Percentiles rank a stretch among this genome's conserved stretches.
Conservation (phyloP, 2,113 vertebrate species). For the Crotalus tigris region DNA sequence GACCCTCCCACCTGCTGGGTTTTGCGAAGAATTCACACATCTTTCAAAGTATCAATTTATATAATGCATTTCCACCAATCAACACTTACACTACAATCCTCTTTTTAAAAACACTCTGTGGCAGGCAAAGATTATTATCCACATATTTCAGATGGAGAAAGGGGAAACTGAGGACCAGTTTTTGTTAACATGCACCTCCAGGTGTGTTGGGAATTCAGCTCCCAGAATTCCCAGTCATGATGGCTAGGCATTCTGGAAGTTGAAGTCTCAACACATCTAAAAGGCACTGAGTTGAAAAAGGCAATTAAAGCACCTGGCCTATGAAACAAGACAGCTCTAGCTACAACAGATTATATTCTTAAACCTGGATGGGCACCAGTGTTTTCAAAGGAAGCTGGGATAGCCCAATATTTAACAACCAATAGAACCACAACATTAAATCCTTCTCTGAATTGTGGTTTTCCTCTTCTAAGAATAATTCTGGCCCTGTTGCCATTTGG, state of each 20-base stretch:
- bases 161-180: neutral
- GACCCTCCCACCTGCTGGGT: neutral
- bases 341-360: neutral
- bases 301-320: neutral
- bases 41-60: neutral
- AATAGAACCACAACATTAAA: no score
- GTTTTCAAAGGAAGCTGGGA: neutral
- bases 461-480: neutral
- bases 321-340: neutral
- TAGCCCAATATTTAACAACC: neutral
- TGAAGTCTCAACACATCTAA: neutral
- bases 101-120: neutral
- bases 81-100: neutral
- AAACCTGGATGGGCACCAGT: neutral
- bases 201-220: neutral
- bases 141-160: neutral
- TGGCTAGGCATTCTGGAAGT: neutral
- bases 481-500: neutral
- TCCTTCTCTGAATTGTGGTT: neutral
- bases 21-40: neutral
- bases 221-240: neutral
- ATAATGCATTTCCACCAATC: neutral
- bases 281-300: neutral
- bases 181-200: neutral
- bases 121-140: neutral